A percentile compares a stretch with the other conserved stretches of the same genome.
Evolutionary conservation across 2,888 invertebrate species (phyloP).

Genomic region (Chorisops tibialis): DNA sequence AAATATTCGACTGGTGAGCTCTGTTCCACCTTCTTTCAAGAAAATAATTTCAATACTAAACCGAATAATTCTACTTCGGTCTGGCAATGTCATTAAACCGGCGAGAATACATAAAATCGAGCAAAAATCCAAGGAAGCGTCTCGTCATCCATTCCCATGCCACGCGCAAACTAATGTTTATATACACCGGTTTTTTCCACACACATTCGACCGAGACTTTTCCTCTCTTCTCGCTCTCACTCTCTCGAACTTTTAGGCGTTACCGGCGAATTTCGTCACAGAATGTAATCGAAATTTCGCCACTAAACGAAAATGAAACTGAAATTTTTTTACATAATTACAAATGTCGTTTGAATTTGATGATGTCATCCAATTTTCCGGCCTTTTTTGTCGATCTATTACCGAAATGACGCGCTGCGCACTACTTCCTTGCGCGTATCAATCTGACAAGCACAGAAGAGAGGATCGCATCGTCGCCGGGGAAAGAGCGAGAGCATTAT

Average conservation of each 20-base stretch:
- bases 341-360: neutral
- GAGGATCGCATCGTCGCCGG: neutral
- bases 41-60: too few species aligned
- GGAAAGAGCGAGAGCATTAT: neutral
- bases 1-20: too few species aligned
- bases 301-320: neutral
- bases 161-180: too few species aligned
- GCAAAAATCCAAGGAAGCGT: too few species aligned
- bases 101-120: too few species aligned
- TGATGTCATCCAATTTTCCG: neutral
- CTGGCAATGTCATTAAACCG: too few species aligned
- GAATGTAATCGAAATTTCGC: neutral
- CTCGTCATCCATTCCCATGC: too few species aligned
- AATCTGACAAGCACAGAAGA: neutral
- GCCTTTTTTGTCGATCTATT: neutral
- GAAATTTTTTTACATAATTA: neutral
- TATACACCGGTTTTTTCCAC: too few species aligned
- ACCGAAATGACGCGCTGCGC: neutral
- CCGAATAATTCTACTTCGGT: too few species aligned
- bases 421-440: slow-evolving; percentile 11
- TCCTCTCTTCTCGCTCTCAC: too few species aligned
- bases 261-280: slow-evolving; percentile 20
- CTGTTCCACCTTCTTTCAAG: too few species aligned
- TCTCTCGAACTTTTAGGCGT: slow-evolving; percentile 25
- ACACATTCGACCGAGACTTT: too few species aligned